A percentile compares a stretch with the other conserved stretches of the same genome.
Conservation (phyloP, 2,888 invertebrate genomes). For the Apeira syringaria region DNA sequence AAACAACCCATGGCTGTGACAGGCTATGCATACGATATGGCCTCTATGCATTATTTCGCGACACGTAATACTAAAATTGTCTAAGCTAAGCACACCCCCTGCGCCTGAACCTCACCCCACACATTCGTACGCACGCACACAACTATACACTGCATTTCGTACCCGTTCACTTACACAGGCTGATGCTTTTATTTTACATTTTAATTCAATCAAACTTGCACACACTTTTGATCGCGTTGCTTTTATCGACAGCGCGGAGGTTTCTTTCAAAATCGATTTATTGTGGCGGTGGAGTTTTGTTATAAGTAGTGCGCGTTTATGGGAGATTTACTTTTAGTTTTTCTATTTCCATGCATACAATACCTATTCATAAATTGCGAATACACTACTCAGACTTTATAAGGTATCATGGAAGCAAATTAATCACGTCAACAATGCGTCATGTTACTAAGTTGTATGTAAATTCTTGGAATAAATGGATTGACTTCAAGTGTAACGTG, state of each 20-base stretch:
- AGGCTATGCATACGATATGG: conserved; percentile 60
- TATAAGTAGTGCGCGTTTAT: conserved; percentile 4
- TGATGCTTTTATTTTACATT: conserved; percentile 43
- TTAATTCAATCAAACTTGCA: conserved; percentile 34
- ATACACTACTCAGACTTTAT: background rate
- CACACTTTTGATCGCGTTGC: conserved; percentile 29
- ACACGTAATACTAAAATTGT: conserved; percentile 77
- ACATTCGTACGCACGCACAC: conserved; percentile 39
- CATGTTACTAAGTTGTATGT: background rate
- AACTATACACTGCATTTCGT: conserved; percentile 53
- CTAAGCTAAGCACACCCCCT: conserved; percentile 78
- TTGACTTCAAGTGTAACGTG: background rate
- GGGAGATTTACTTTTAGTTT: no score
- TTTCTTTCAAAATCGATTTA: conserved; percentile 29
- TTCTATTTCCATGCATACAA: no score
- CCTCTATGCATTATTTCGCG: conserved; percentile 66
- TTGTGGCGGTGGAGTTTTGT: conserved; percentile 21
- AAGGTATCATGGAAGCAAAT: background rate
- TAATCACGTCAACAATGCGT: background rate
- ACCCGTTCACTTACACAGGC: conserved; percentile 46
- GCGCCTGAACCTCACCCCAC: conserved; percentile 60
- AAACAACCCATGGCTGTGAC: conserved; percentile 48
- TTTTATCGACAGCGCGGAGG: conserved; percentile 28
- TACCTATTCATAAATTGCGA: no score
- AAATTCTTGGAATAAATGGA: background rate